These are phyloP conservation scores for Eptesicus fuscus DNA, from an alignment of 2,113 vertebrate genomes.

Conservation along the genomic window DNA sequence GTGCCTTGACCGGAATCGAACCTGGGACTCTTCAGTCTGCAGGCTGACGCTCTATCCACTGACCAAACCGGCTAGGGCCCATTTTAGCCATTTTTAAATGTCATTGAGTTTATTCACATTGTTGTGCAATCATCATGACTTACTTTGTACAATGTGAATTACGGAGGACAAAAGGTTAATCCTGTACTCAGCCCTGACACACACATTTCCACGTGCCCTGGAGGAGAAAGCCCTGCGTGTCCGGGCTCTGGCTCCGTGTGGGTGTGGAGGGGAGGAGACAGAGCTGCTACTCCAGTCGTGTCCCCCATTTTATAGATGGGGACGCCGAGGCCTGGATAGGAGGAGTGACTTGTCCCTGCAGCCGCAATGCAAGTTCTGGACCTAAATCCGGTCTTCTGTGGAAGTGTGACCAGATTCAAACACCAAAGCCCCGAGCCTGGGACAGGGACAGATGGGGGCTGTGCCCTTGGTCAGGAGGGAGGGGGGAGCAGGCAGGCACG, in stretches of 20 bases:
- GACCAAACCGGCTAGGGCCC: too few species aligned
- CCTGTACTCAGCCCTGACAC: background rate
- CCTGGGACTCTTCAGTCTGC: too few species aligned
- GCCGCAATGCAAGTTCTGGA: background rate
- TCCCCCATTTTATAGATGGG: background rate
- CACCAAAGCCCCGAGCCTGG: background rate
- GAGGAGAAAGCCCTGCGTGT: background rate
- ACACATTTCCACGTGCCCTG: too few species aligned
- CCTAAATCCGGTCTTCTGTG: background rate
- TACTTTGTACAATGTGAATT: background rate
- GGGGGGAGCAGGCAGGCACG: too few species aligned
- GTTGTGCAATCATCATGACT: background rate
- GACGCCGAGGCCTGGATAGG: background rate
- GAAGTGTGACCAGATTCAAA: background rate
- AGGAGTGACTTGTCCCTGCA: background rate
- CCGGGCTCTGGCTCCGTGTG: too few species aligned
- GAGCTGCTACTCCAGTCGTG: background rate
- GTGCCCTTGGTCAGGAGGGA: too few species aligned
- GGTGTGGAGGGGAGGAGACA: background rate
- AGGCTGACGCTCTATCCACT: too few species aligned
- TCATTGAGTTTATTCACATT: background rate
- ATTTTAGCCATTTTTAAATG: too few species aligned
- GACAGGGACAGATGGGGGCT: background rate
- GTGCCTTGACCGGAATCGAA: too few species aligned
- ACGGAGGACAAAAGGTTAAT: background rate